Percentiles rank a stretch among this genome's conserved stretches.
phyloP scores from a whole-genome alignment of 2,113 vertebrate species.

The Gadus macrocephalus region DNA sequence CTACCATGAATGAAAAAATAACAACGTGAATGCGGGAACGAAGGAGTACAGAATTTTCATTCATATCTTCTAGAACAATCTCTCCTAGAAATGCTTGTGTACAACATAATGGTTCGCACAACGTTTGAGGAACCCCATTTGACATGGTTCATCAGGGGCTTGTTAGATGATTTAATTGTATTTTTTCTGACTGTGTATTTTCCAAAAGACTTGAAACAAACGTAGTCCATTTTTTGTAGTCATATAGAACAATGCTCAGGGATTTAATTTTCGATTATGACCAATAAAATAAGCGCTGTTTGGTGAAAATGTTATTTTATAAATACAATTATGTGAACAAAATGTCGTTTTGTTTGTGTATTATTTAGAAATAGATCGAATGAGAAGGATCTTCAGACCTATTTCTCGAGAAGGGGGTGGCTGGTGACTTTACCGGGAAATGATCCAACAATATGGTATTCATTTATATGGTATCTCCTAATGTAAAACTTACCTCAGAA shows the following conservation, averaged over 20 bases:
- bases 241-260: too few species aligned
- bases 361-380: too few species aligned
- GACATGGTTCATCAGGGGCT: background rate
- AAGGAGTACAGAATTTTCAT: constrained; percentile 22
- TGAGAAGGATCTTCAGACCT: too few species aligned
- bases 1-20: constrained; percentile 19
- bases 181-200: too few species aligned
- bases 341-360: background rate
- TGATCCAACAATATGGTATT: background rate
- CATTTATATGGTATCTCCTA: too few species aligned
- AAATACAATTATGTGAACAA: constrained; percentile 6
- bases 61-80: too few species aligned
- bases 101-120: background rate
- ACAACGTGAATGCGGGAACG: constrained; percentile 45
- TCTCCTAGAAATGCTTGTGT: background rate
- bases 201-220: too few species aligned
- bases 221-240: too few species aligned
- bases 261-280: background rate
- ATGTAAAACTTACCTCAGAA: too few species aligned
- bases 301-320: background rate
- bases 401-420: background rate
- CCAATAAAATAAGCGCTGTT: background rate
- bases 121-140: background rate
- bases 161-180: background rate
- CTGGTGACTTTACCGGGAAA: background rate